Evolutionary conservation across 2,888 invertebrate genomes (phyloP), one percentile per base, ranked within the genome.

Genomic region (Muscina levida): DNA sequence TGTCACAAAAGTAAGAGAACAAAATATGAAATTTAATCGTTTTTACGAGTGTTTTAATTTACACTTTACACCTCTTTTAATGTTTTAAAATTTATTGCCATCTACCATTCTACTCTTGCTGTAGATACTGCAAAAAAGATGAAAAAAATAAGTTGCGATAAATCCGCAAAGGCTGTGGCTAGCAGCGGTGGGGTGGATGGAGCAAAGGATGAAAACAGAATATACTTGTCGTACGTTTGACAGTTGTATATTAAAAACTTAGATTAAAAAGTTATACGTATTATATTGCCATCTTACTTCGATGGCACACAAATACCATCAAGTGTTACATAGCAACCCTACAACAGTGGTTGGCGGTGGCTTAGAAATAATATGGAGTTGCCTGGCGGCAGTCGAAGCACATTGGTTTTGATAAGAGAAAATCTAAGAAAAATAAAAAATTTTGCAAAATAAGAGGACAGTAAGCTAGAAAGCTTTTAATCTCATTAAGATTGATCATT

Each of bases 241-340:
- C 79, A 79, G 74, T 79, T 79, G 74, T 71, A 71, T 68, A 75
- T 79, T 72, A 72, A 76, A 67, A 79, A 72, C 68, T 79, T 79
- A 72, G 75, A 79, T 79, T 79, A 72, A 72, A 79, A 79, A 72
- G 62, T 79, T 72, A 53, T 67, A 67, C 37, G 51, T 53, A 26
- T 57, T 37, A 31, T 31, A 57, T 31, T 57, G 1, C 17, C 19
- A 19, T 62, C 4, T 19, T 44, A 6, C 44, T 44, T 65, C n/a
- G 62, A 75, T 79, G 59, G 37, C 39, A 24, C 39, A 24, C 65
- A 24, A 73, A 53, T 44, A 2, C 13, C 57, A 13, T 26, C 57
- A n/a, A n/a, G n/a, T n/a, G n/a, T n/a, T n/a, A 51, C 68, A 62
- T 15, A 2, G 31, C 42, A n/a, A 15, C 39, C 59, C 51, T 15